Percentiles rank a stretch among this genome's conserved stretches.
These are phyloP conservation scores for Coleophora flavipennella DNA, from an alignment of 2,888 invertebrate genomes.

Conservation along the genomic window DNA sequence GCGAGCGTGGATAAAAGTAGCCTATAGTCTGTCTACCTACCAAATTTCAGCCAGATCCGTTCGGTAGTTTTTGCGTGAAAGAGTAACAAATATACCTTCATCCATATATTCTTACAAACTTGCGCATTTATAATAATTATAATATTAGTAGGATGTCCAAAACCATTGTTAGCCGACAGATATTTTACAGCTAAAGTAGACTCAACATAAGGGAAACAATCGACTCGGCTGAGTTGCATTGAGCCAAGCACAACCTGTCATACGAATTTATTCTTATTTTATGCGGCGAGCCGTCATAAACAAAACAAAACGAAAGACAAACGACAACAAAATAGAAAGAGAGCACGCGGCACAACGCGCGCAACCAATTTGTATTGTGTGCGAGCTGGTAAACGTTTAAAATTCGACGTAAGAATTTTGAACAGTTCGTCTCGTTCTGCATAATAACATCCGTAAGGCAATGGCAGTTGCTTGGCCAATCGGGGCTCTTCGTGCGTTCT, in stretches of 20 bases:
- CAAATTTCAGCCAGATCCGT: no score
- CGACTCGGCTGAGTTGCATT: conserved; percentile 20
- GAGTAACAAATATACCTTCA: no score
- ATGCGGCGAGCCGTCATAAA: conserved; percentile 34
- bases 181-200: conserved; percentile 28
- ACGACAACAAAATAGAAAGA: conserved; percentile 45
- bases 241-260: conserved; percentile 24
- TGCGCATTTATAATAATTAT: no score
- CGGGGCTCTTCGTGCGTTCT: conserved; percentile 41
- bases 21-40: no score
- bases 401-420: conserved; percentile 58
- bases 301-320: conserved; percentile 35
- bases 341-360: conserved; percentile 50
- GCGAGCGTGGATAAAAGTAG: no score
- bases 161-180: no score
- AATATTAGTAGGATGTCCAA: no score
- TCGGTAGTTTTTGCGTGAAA: no score
- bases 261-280: conserved; percentile 40
- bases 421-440: conserved; percentile 67
- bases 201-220: conserved; percentile 33
- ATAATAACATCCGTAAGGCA: conserved; percentile 70
- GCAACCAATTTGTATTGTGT: conserved; percentile 68
- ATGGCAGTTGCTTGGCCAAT: conserved; percentile 71
- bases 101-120: no score
- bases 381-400: conserved; percentile 64